Base-by-base conservation (phyloP, 2,113 vertebrate genomes). In the Mesitornis unicolor region DNA sequence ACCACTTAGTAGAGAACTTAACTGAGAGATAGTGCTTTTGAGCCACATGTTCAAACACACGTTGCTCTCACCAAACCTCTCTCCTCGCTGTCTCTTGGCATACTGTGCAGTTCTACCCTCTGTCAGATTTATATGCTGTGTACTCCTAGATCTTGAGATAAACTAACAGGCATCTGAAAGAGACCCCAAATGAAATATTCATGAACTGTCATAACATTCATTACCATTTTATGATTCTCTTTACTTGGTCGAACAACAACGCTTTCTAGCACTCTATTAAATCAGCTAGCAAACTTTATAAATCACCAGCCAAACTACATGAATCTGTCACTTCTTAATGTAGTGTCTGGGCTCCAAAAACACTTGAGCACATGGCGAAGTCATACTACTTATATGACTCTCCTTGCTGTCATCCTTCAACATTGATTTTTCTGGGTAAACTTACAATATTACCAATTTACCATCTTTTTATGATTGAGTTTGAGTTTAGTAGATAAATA, bases 201-300 rank as follows among this genome's bases (percentile, higher is more conserved):
- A 98, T 98, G 97, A 97, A 95, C 91, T 97, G 96, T 98, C 97
- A 97, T 97, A 97, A 97, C 95, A 90, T 96, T 98, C 96, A 97
- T 98, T 98, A 98, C 90, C 94, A 97, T 98, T 98, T 98, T 97
- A 98, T 97, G 97, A 97, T 98, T 98, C 96, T 96, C 97, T 95
- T 98, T 97, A 97, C 96, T 97, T 98, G 97, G 96, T 97, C 40
- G 95, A 98, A 98, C 97, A 98, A 98, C 97, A 97, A 86, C 61
- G 63, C 84, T 97, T 96, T 97, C 97, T 95, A 95, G 84, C 74
- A 96, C 93, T 96, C 97, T 97, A 97, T 97, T 97, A 98, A 98
- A 96, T 98, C 97, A 97, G 93, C 89, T 87, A 97, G 93, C 60
- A 95, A 96, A 97, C 97, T 98, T 93, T 51, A 86, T 98, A 98